These are phyloP conservation scores for Holacanthella duospinosa DNA, from an alignment of 2,888 invertebrate genomes.

Conservation along the genomic window DNA sequence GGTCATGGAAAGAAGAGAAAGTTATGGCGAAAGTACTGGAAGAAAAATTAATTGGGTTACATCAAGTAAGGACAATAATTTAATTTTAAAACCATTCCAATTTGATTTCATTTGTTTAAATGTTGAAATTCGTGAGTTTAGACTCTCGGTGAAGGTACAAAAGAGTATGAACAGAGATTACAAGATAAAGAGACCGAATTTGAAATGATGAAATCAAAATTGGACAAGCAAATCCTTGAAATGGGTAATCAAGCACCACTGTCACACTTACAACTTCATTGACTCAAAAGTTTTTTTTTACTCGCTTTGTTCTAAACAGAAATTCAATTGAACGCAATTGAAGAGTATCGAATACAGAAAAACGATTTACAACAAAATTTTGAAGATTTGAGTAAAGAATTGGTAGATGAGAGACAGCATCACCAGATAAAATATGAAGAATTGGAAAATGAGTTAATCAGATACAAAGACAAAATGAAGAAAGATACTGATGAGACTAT, in stretches of 20 bases:
- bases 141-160: too few species aligned
- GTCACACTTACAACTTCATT: too few species aligned
- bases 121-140: background rate
- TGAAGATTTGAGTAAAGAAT: constrained; percentile 19
- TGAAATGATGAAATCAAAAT: constrained; percentile 26
- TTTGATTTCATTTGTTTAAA: background rate
- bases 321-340: constrained; percentile 30
- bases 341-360: constrained; percentile 35
- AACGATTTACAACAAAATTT: constrained; percentile 27
- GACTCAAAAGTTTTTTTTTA: background rate
- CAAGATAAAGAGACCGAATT: constrained; percentile 25
- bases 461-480: constrained; percentile 30
- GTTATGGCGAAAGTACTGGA: constrained; percentile 34
- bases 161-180: constrained; percentile 24
- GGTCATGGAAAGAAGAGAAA: constrained; percentile 26
- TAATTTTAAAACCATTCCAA: background rate
- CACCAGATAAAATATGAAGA: constrained; percentile 31
- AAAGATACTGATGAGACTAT: constrained; percentile 29
- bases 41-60: constrained; percentile 34
- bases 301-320: background rate
- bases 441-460: constrained; percentile 32
- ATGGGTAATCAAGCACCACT: constrained; percentile 21
- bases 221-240: constrained; percentile 33
- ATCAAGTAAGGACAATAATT: constrained; percentile 18
- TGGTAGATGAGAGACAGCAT: constrained; percentile 23